Conservation (phyloP, 2,113 vertebrate genomes). For the Rhagologus leucostigma region DNA sequence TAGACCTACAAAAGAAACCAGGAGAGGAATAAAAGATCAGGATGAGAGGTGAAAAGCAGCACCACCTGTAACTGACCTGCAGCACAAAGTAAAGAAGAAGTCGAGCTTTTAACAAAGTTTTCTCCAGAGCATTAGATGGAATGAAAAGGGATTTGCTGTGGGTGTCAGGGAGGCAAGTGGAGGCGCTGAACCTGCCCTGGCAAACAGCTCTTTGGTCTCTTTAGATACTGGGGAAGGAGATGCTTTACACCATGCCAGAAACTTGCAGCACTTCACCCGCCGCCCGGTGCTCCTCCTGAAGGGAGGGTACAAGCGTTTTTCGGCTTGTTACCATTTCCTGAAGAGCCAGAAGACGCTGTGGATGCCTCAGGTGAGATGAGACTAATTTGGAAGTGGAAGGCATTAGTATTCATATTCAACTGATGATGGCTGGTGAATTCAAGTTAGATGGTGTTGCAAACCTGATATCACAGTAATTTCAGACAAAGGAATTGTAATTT, state of each 20-base stretch:
- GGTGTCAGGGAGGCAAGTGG: not conserved
- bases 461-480: not conserved
- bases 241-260: conserved; percentile 55
- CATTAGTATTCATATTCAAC: not conserved
- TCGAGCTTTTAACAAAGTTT: not conserved
- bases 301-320: conserved; percentile 79
- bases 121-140: not conserved
- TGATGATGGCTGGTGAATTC: not conserved
- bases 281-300: conserved; percentile 72
- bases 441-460: not conserved
- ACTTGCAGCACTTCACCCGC: conserved; percentile 53
- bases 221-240: conserved; percentile 47
- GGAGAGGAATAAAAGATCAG: not conserved
- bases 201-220: not conserved
- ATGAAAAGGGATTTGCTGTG: not conserved
- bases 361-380: conserved; percentile 77
- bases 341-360: conserved; percentile 79
- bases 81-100: not conserved
- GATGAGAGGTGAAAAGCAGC: not conserved
- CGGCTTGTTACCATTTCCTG: conserved; percentile 77
- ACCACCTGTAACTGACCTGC: not conserved
- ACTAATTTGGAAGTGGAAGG: not conserved
- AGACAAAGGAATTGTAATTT: not conserved
- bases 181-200: not conserved
- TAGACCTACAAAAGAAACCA: not conserved